These are phyloP conservation scores for Lydus trimaculatus DNA, from an alignment of 2,888 invertebrate genomes.

Conservation along the genomic window DNA sequence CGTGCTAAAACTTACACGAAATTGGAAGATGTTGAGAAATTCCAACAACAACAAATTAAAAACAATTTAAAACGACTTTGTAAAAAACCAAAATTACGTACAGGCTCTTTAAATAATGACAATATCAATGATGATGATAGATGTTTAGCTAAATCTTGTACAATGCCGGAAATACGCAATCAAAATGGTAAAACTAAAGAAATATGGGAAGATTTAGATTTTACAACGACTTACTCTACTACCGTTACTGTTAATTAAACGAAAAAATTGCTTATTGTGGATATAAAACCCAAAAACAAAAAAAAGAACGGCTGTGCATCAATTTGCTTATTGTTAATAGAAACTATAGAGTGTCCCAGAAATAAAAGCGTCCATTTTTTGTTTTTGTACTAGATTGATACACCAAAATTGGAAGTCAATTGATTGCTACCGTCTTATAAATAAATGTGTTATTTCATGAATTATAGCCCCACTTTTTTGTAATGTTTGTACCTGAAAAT, in stretches of 20 bases:
- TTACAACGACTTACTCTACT: background rate
- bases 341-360: background rate
- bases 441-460: no score
- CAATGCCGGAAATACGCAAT: slow-evolving; percentile 22
- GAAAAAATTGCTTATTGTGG: no score
- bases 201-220: background rate
- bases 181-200: background rate
- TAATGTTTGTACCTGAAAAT: slow-evolving; percentile 28
- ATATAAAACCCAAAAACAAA: no score
- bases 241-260: slow-evolving; percentile 6
- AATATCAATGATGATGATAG: background rate
- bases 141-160: slow-evolving; percentile 18
- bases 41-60: slow-evolving; percentile 15
- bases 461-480: no score
- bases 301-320: slow-evolving; percentile 5
- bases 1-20: background rate
- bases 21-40: slow-evolving; percentile 15
- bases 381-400: background rate
- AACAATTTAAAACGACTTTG: background rate
- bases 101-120: slow-evolving; percentile 11
- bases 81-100: background rate
- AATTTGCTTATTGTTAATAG: slow-evolving; percentile 6
- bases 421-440: no score
- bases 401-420: background rate
- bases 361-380: background rate